Conservation (phyloP, 2,888 invertebrate genomes). For the Eueremaeus valkanovi region DNA sequence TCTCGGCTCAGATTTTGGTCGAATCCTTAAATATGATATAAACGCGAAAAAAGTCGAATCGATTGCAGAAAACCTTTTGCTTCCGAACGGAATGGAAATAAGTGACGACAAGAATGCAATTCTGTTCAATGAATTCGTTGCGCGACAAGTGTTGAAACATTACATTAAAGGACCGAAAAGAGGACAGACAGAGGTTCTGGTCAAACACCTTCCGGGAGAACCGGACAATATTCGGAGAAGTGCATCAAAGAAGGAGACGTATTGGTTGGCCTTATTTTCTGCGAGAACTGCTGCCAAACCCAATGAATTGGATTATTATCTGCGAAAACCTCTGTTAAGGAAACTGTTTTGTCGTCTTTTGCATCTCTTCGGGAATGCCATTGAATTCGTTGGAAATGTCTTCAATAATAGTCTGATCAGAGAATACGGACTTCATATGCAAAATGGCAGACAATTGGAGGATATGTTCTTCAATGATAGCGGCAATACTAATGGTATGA, state of each 20-base stretch:
- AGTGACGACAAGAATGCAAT: constrained; percentile 68
- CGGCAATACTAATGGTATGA: neutral
- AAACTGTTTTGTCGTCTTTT: neutral
- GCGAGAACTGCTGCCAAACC: constrained; percentile 38
- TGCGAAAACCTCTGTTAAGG: constrained; percentile 41
- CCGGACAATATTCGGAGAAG: constrained; percentile 63
- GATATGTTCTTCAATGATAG: neutral
- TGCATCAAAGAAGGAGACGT: constrained; percentile 50
- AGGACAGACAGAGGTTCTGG: constrained; percentile 73
- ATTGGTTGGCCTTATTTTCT: constrained; percentile 51
- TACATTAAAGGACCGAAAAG: constrained; percentile 73
- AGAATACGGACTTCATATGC: neutral
- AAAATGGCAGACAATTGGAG: neutral
- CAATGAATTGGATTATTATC: constrained; percentile 38
- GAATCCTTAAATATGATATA: constrained; percentile 44
- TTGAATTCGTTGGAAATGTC: neutral
- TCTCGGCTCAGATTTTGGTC: constrained; percentile 40
- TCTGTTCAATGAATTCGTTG: constrained; percentile 68
- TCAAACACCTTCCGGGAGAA: constrained; percentile 63
- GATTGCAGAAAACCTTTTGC: constrained; percentile 20
- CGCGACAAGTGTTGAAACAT: constrained; percentile 63
- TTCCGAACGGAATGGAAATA: constrained; percentile 41
- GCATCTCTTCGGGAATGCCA: neutral
- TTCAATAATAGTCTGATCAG: neutral
- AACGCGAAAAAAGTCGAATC: constrained; percentile 37